Conservation (phyloP, 2,797 vertebrate species). For the Smutsia temminckii region DNA sequence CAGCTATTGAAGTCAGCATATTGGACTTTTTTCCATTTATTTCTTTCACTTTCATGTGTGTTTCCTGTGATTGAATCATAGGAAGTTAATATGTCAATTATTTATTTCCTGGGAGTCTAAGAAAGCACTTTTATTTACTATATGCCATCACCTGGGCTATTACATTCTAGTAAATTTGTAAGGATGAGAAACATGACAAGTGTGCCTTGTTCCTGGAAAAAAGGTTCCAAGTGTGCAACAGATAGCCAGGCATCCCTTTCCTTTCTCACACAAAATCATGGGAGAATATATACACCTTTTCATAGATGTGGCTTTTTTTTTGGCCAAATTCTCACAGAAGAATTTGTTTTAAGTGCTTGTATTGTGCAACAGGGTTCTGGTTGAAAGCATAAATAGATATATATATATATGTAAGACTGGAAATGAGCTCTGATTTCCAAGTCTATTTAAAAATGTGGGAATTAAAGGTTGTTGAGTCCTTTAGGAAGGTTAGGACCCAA, state of each 20-base stretch:
- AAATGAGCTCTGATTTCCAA: constrained; percentile 30
- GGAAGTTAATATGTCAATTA: neutral
- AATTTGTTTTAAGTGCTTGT: neutral
- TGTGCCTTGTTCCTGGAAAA: neutral
- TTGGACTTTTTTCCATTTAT: neutral
- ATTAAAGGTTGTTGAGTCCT: neutral
- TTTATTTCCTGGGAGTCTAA: constrained; percentile 35
- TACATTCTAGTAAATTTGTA: neutral
- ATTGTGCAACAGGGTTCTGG: neutral
- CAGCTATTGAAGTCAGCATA: neutral
- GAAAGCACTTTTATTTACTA: neutral
- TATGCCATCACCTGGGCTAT: neutral
- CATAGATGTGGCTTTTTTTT: neutral
- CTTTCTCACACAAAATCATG: neutral
- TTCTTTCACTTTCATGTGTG: neutral
- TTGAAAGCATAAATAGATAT: neutral
- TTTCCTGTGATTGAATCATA: neutral
- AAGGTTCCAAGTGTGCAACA: neutral
- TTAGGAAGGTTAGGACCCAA: too few species aligned
- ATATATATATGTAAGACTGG: neutral
- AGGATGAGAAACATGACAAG: neutral
- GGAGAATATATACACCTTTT: neutral
- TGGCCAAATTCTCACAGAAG: neutral
- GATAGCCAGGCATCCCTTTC: neutral
- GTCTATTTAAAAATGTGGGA: neutral